These are phyloP conservation scores for Leucoptera coffeella DNA, from an alignment of 2,888 invertebrate genomes.

Conservation along the genomic window DNA sequence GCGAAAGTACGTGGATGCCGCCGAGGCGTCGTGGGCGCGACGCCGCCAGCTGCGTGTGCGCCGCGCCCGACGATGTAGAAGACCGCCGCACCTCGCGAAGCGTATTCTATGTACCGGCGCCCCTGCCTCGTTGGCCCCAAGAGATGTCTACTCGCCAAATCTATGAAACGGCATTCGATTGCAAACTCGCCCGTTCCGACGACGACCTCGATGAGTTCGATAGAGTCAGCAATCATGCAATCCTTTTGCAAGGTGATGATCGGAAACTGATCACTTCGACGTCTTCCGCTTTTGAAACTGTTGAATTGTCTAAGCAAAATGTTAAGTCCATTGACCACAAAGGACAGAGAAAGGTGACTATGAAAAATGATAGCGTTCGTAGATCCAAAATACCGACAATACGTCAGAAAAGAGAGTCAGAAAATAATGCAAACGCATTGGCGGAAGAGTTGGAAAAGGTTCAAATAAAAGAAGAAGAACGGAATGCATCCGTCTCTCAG, in stretches of 20 bases:
- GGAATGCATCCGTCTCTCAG: conserved; percentile 52
- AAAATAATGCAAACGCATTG: conserved; percentile 27
- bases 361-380: conserved; percentile 48
- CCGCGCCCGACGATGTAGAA: conserved; percentile 64
- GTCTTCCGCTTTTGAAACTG: conserved; percentile 44
- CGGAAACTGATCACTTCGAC: conserved; percentile 42
- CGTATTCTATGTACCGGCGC: conserved; percentile 64
- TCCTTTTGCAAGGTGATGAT: conserved; percentile 55
- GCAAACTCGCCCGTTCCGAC: conserved; percentile 75
- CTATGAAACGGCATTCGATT: conserved; percentile 87
- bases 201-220: conserved; percentile 78
- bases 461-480: conserved; percentile 54
- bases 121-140: conserved; percentile 58
- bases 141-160: conserved; percentile 65
- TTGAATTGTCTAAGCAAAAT: conserved; percentile 16
- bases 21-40: conserved; percentile 61
- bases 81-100: conserved; percentile 58
- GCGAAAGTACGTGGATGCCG: conserved; percentile 62
- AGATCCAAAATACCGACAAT: conserved; percentile 57
- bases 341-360: conserved; percentile 45
- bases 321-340: conserved; percentile 30
- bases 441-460: conserved; percentile 57
- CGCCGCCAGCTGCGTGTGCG: conserved; percentile 68
- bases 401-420: conserved; percentile 43
- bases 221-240: conserved; percentile 74